phyloP scores from a whole-genome alignment of 2,888 invertebrate species.

The Aporophyla lueneburgensis region DNA sequence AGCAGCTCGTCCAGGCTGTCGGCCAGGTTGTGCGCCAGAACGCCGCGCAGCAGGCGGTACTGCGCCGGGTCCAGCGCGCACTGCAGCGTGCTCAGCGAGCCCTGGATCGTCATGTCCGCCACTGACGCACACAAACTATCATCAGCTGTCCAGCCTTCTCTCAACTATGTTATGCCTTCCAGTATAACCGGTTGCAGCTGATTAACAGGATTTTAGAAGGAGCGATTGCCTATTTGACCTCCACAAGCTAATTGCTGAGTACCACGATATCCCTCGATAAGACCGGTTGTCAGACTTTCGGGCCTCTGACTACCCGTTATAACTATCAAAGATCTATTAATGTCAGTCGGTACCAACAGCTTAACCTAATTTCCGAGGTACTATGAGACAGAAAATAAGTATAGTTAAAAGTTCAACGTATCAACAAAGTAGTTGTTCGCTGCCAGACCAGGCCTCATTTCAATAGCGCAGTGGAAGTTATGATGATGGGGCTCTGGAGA shows the following conservation, averaged over 20 bases:
- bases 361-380: no score
- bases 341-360: no score
- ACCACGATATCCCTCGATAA: neutral
- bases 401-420: no score
- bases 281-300: neutral
- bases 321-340: neutral
- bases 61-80: slow-evolving; percentile 95
- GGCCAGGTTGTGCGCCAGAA: slow-evolving; percentile 97
- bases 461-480: no score
- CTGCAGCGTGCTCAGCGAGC: slow-evolving; percentile 96
- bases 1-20: slow-evolving; percentile 91
- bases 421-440: no score
- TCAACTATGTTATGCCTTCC: neutral
- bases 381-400: no score
- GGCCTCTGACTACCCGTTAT: neutral
- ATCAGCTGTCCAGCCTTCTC: neutral
- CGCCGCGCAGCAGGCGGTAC: slow-evolving; percentile 96
- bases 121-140: slow-evolving; percentile 79
- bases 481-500: no score
- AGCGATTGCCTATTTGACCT: neutral
- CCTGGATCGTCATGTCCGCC: slow-evolving; percentile 96
- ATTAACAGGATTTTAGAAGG: neutral
- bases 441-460: no score
- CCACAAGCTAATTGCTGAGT: neutral
- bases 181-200: neutral